Evolutionary conservation across 1,140 invertebrate species (phyloP).

Genomic region (Arctopsyche grandis): DNA sequence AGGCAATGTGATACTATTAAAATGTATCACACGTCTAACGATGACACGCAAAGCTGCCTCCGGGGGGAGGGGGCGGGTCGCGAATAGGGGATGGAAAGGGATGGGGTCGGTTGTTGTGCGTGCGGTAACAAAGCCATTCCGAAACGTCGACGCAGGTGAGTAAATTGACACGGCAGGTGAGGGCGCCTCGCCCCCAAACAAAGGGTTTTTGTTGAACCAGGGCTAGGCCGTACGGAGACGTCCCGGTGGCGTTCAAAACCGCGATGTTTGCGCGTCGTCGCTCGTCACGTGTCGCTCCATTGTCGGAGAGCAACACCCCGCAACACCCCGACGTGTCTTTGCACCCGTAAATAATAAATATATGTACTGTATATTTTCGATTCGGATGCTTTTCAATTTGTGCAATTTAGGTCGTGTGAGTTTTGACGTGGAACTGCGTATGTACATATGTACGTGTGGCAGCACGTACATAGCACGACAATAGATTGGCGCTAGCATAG

Average conservation of each 20-base stretch:
- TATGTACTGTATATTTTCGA: too few species aligned
- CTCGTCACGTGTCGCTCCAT: conserved; percentile 36
- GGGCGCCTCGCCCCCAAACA: conserved; percentile 21
- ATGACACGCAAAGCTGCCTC: conserved; percentile 32
- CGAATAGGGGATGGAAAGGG: too few species aligned
- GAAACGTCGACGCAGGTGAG: conserved; percentile 32
- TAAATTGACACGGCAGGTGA: conserved; percentile 34
- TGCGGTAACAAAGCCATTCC: conserved; percentile 31
- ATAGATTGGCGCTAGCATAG: too few species aligned
- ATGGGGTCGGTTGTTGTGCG: neutral
- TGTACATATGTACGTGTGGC: too few species aligned
- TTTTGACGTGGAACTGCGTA: too few species aligned
- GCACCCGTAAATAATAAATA: too few species aligned
- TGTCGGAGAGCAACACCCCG: neutral
- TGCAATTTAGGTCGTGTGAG: too few species aligned
- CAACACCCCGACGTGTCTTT: too few species aligned
- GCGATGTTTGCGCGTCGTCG: conserved; percentile 15
- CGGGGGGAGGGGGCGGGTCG: neutral
- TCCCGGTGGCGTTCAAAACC: conserved; percentile 8
- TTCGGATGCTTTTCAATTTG: too few species aligned
- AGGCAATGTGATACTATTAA: conserved; percentile 44
- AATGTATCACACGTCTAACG: conserved; percentile 46
- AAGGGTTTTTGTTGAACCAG: conserved; percentile 2
- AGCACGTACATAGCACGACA: too few species aligned
- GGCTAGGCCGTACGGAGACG: neutral